These are phyloP conservation scores for Vollenhovia emeryi DNA, from an alignment of 1,140 invertebrate species.

Conservation along the genomic window DNA sequence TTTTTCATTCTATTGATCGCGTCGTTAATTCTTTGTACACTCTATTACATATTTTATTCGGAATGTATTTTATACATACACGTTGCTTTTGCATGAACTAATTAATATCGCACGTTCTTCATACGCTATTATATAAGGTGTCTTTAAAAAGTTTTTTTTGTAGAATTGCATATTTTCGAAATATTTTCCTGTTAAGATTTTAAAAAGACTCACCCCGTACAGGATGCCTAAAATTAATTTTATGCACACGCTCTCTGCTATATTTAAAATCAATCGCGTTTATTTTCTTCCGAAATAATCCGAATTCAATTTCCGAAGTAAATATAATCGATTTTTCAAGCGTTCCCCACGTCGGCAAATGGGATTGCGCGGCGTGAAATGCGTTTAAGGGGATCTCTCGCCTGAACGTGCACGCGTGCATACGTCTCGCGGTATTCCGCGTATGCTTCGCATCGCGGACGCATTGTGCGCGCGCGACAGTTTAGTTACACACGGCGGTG, in stretches of 20 bases:
- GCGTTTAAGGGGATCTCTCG: constrained; percentile 7
- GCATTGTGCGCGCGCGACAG: neutral
- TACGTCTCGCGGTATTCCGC: neutral
- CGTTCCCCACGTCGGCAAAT: neutral
- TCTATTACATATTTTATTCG: neutral
- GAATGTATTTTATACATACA: neutral
- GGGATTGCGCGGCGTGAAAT: constrained; percentile 11
- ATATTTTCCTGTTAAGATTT: too few species aligned
- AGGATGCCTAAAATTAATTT: neutral
- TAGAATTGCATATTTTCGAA: too few species aligned
- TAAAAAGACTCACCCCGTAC: too few species aligned
- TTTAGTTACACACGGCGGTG: neutral
- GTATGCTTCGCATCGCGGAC: neutral
- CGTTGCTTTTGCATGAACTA: neutral
- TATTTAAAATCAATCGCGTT: neutral
- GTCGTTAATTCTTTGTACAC: neutral
- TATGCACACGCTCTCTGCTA: neutral
- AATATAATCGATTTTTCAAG: neutral
- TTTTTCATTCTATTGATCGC: neutral
- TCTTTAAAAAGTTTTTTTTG: too few species aligned
- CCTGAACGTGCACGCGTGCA: neutral
- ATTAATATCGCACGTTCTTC: neutral
- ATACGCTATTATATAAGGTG: neutral
- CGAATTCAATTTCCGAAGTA: too few species aligned
- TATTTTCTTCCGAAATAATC: neutral